phyloP scores from a whole-genome alignment of 2,888 invertebrate genomes.

The Platycnemis pennipes region DNA sequence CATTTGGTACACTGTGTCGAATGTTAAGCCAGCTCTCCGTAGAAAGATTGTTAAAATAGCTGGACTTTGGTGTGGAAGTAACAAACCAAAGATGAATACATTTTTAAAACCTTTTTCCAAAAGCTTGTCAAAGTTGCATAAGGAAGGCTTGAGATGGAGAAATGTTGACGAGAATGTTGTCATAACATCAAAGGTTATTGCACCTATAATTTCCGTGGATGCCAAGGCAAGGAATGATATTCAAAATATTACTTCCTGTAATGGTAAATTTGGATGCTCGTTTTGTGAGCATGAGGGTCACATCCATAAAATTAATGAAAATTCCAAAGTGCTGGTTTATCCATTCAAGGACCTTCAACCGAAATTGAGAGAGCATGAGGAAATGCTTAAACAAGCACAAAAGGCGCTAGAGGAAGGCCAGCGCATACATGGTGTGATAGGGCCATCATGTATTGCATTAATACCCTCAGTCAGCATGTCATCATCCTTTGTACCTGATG shows the following conservation, averaged over 20 bases:
- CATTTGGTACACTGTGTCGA: background rate
- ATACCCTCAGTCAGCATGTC: background rate
- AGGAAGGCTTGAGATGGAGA: background rate
- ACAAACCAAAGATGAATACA: background rate
- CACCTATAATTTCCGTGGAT: conserved; percentile 45
- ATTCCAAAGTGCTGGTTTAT: background rate
- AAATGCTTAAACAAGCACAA: background rate
- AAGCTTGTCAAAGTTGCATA: background rate
- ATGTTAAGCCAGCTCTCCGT: background rate
- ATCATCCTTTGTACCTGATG: background rate
- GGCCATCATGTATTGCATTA: background rate
- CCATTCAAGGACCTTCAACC: background rate
- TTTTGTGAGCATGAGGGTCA: conserved; percentile 3
- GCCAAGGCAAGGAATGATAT: conserved; percentile 23
- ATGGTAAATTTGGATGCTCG: conserved; percentile 50
- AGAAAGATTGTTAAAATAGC: background rate
- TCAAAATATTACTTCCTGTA: background rate
- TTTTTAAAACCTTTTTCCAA: background rate
- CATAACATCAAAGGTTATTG: conserved; percentile 26
- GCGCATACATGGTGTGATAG: background rate
- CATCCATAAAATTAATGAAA: background rate
- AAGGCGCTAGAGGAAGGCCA: too few species aligned
- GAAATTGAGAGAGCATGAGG: background rate
- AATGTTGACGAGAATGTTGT: background rate
- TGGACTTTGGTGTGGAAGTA: background rate